Conservation (phyloP, 2,888 invertebrate species). For the Eugnorisma glareosa region DNA sequence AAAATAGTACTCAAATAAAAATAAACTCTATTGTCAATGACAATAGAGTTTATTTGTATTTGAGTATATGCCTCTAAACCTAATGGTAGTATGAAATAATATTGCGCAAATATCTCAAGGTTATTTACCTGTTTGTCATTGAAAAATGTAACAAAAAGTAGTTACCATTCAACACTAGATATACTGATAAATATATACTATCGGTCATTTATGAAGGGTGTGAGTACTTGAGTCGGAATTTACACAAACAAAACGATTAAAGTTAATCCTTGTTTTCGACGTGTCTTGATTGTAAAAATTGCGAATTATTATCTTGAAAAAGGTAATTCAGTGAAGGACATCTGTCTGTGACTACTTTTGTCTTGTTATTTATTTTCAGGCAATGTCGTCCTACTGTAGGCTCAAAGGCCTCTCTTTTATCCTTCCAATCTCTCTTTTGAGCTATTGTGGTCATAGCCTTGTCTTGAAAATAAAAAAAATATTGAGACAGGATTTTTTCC, state of each 20-base stretch:
- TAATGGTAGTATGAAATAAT: conserved; percentile 24
- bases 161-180: conserved; percentile 25
- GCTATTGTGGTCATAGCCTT: background rate
- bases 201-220: conserved; percentile 19
- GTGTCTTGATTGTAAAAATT: background rate
- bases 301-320: background rate
- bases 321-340: background rate
- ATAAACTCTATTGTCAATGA: conserved; percentile 19
- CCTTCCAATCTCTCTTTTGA: background rate
- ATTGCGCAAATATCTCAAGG: conserved; percentile 41
- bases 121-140: conserved; percentile 11
- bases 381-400: background rate
- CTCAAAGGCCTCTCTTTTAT: background rate
- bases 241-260: conserved; percentile 40
- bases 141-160: conserved; percentile 26
- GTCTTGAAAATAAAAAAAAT: background rate
- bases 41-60: too few species aligned
- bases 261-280: conserved; percentile 6
- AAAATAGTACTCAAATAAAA: too few species aligned
- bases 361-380: background rate
- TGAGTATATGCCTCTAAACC: conserved; percentile 1
- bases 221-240: background rate
- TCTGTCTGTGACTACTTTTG: background rate
- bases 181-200: conserved; percentile 33
- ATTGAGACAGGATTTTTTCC: background rate